phyloP scores from a whole-genome alignment of 2,797 vertebrate species.

The Harpagifer antarcticus region DNA sequence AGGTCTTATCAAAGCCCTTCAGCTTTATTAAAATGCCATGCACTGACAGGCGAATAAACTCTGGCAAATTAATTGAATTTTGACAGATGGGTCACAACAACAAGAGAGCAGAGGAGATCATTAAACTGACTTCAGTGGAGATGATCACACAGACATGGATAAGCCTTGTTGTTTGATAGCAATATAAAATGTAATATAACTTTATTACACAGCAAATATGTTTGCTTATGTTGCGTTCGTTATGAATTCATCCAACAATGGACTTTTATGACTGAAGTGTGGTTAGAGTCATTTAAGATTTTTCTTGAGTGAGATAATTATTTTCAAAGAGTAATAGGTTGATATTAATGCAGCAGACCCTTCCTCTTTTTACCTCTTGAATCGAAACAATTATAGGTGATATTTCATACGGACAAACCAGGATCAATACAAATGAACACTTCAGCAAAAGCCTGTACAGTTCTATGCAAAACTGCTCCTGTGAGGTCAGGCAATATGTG shows the following conservation, averaged over 20 bases:
- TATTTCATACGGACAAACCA: not conserved
- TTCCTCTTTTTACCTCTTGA: not conserved
- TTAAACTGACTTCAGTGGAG: slow-evolving; percentile 57
- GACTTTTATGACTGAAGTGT: not conserved
- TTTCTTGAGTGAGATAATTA: not conserved
- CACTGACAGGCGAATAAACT: slow-evolving; percentile 76
- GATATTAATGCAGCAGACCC: not conserved
- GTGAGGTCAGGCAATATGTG: not conserved
- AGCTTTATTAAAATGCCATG: slow-evolving; percentile 80
- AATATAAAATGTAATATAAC: slow-evolving; percentile 50
- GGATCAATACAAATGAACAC: not conserved
- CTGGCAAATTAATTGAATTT: slow-evolving; percentile 84
- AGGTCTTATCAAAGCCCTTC: slow-evolving; percentile 72
- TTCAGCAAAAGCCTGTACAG: not conserved
- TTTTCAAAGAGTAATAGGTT: not conserved
- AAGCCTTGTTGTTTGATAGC: slow-evolving; percentile 50
- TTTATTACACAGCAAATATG: slow-evolving; percentile 37
- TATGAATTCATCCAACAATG: slow-evolving; percentile 8
- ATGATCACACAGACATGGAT: slow-evolving; percentile 52
- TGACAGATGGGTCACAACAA: slow-evolving; percentile 74
- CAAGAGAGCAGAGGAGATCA: slow-evolving; percentile 41
- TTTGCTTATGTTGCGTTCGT: slow-evolving; percentile 42
- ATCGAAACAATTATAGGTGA: not conserved
- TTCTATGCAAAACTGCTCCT: not conserved
- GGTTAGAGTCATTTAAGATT: not conserved